Evolutionary conservation across 2,888 invertebrate species (phyloP), one percentile per base, ranked within the genome.

Genomic region (Neuroscelio doddi): DNA sequence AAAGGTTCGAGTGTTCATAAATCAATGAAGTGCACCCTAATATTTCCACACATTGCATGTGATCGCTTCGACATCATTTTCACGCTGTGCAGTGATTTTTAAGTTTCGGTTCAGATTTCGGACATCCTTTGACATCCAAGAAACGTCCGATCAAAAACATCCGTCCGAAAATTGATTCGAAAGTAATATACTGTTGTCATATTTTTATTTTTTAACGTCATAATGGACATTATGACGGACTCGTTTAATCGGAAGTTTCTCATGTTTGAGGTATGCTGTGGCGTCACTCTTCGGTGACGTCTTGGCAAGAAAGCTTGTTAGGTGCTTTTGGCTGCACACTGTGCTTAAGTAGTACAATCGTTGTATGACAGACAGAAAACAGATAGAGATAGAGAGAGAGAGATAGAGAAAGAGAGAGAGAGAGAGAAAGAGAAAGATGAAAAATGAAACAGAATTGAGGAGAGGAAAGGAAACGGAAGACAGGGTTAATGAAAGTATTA

Each of bases 271-370:
- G 21, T 50, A 14, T 39, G 34, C 39, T 52, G 53, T 52, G 58
- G 38, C 61, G 62, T 67, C 70, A 62, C 64, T 50, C 45, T 49
- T 59, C 42, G 30, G 66, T 64, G 71, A 59, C 53, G 64, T 61
- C 55, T 63, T 47, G 47, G 50, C 53, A 58, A 68, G 44, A 42
- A 73, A 71, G 69, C 69, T 69, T 68, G 61, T 69, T 64, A 51
- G 65, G 70, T 71, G 73, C 71, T 75, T 71, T 78, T 78, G 72
- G 74, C 77, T 79, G 78, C 80, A 79, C 81, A 79, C 78, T 76
- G 78, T 78, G 78, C 77, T 72, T 56, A 64, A 67, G 64, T 65
- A 66, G 64, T 64, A 75, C 69, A 73, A 75, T 77, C 71, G 74
- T 72, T 65, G 71, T 72, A 75, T 62, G 70, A 68, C 59, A 66